Evolutionary conservation across 1,140 invertebrate species (phyloP).

Genomic region (Zaprionus capensis): DNA sequence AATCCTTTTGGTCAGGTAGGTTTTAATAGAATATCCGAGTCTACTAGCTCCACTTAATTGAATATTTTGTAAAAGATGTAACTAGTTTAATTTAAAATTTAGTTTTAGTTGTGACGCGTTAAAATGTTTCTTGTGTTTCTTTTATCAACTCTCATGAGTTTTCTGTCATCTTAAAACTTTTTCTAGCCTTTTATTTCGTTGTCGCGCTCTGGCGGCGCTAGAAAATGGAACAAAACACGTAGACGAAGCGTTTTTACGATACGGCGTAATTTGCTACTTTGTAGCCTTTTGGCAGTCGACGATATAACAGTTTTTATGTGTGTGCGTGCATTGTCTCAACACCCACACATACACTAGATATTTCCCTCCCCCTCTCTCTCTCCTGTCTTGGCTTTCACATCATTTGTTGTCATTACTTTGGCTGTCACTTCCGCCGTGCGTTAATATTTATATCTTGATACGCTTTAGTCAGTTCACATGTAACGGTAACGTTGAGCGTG

Average conservation of each 20-base stretch:
- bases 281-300: conserved; percentile 55
- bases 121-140: too few species aligned
- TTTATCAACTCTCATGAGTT: neutral
- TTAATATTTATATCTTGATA: conserved; percentile 76
- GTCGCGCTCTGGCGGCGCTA: neutral
- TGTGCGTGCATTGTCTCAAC: conserved; percentile 58
- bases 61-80: too few species aligned
- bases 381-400: conserved; percentile 50
- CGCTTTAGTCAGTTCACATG: conserved; percentile 54
- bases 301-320: conserved; percentile 56
- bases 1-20: too few species aligned
- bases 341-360: conserved; percentile 13
- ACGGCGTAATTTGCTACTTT: conserved; percentile 73
- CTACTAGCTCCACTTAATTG: too few species aligned
- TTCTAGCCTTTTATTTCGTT: neutral
- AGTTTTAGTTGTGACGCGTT: too few species aligned
- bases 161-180: neutral
- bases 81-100: too few species aligned
- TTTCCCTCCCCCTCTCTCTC: neutral
- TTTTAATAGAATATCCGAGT: too few species aligned
- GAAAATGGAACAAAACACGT: conserved; percentile 48
- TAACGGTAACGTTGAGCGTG: neutral
- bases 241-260: conserved; percentile 64
- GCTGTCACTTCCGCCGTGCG: conserved; percentile 67
- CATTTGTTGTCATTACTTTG: conserved; percentile 72